Evolutionary conservation across 2,113 vertebrate species (phyloP), one percentile per base, ranked within the genome.

Genomic region (Leptodactylus fuscus): DNA sequence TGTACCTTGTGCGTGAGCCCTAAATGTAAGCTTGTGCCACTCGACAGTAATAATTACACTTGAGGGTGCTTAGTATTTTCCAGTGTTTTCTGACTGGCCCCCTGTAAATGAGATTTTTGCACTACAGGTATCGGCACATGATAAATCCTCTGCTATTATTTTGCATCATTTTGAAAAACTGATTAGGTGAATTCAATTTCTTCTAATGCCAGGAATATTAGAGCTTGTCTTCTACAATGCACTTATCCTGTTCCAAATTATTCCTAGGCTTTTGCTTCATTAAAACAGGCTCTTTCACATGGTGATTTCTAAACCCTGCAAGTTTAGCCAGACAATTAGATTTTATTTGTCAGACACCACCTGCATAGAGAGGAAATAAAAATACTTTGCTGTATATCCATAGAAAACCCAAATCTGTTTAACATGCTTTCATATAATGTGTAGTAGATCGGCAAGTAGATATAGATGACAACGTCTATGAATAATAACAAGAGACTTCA

Each of bases 111-210:
- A 69, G 34, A 7, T 69, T 34, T 32, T 5, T 36, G 16, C 18
- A 69, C 1, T 38, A 36, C 5, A 58, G 34, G 60, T 60, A 11
- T 65, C 15, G n/a, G 6, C 29, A 48, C n/a, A 29, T 29, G 49
- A 20, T 36, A 34, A 24, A 71, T 71, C 12, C 7, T 0, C 67
- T 38, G 38, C 18, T 71, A 34, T 38, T 32, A 82, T 38, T 71
- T 34, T 51, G 44, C 24, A 70, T 82, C 24, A 51, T 82, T 82
- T 22, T 49, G 27, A 70, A 71, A 70, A 82, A 70, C 41, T 82
- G 65, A 53, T 70, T 82, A 71, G 49, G 46, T 34, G 29, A 82
- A 82, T 82, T 38, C 65, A 74, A 83, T 83, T 74, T 44, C 32
- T 27, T 70, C 29, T 82, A 82, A 71, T 82, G 65, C 29, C 22